Percentiles rank a stretch among this genome's conserved stretches.
Conservation (phyloP, 1,140 invertebrate genomes). For the Acromyrmex echinatior region DNA sequence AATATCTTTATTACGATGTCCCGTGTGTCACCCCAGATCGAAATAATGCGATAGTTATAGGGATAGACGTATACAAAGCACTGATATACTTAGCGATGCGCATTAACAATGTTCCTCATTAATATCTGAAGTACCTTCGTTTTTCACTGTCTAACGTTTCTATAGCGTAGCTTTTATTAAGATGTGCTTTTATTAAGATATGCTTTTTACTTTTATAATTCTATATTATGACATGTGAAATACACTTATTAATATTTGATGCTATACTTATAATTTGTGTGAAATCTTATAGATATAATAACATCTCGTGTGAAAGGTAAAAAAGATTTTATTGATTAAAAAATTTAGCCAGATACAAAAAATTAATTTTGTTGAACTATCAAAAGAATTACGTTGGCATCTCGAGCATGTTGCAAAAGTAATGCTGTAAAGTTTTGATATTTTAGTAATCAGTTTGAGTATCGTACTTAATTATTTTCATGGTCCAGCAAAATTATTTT, state of each 20-base stretch:
- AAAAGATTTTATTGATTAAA: too few species aligned
- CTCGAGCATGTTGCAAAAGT: too few species aligned
- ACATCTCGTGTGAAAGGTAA: background rate
- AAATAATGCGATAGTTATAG: slow-evolving; percentile 54
- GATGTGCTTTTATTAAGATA: background rate
- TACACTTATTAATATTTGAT: background rate
- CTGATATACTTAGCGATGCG: background rate
- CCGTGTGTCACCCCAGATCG: slow-evolving; percentile 42
- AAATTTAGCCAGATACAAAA: too few species aligned
- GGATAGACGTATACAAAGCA: slow-evolving; percentile 32
- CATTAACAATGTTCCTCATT: slow-evolving; percentile 35
- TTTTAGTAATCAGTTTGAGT: too few species aligned
- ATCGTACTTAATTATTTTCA: too few species aligned
- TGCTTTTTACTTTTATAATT: background rate
- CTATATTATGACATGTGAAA: background rate
- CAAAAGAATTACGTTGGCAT: too few species aligned
- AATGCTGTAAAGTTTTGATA: too few species aligned
- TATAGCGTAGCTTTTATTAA: background rate
- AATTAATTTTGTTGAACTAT: too few species aligned
- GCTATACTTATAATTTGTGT: background rate
- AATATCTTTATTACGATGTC: slow-evolving; percentile 76
- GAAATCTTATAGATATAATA: background rate
- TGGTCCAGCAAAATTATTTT: too few species aligned
- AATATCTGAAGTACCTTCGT: background rate
- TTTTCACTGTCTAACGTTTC: slow-evolving; percentile 13